Percentiles rank a stretch among this genome's conserved stretches.
Conservation (phyloP, 1,140 invertebrate species). For the Argopecten irradians region DNA sequence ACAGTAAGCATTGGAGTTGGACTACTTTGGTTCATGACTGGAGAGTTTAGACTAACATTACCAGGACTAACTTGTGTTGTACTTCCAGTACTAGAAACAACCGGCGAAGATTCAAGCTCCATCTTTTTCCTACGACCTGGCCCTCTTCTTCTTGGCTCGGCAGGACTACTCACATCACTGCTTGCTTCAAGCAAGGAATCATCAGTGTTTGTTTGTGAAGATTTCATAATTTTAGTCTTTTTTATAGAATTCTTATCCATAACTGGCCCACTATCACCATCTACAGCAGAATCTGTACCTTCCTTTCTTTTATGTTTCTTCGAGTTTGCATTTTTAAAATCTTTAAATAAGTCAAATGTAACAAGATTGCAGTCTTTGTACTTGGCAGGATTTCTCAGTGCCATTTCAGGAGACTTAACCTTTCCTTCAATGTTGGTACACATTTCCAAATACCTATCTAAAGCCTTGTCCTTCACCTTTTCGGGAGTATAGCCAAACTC, state of each 20-base stretch:
- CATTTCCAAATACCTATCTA: neutral
- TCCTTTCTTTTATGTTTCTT: neutral
- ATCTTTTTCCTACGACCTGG: neutral
- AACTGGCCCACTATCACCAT: neutral
- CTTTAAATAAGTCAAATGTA: neutral
- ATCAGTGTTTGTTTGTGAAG: neutral
- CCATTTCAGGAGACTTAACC: neutral
- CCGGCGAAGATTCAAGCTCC: neutral
- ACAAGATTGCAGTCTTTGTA: conserved; percentile 21
- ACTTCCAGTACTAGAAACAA: neutral
- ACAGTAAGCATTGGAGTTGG: neutral
- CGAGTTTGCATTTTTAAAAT: neutral
- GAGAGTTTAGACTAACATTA: neutral
- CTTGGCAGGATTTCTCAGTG: neutral
- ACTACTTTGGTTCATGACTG: neutral
- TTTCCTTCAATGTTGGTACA: neutral
- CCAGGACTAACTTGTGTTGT: neutral
- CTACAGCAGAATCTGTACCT: neutral
- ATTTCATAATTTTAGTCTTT: neutral
- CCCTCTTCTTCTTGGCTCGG: neutral
- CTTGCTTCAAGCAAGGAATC: neutral
- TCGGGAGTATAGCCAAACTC: neutral
- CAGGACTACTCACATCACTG: neutral
- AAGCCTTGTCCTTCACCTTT: neutral
- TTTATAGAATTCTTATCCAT: neutral